Evolutionary conservation across 2,797 vertebrate species (phyloP).

Genomic region (Crotalus adamanteus): DNA sequence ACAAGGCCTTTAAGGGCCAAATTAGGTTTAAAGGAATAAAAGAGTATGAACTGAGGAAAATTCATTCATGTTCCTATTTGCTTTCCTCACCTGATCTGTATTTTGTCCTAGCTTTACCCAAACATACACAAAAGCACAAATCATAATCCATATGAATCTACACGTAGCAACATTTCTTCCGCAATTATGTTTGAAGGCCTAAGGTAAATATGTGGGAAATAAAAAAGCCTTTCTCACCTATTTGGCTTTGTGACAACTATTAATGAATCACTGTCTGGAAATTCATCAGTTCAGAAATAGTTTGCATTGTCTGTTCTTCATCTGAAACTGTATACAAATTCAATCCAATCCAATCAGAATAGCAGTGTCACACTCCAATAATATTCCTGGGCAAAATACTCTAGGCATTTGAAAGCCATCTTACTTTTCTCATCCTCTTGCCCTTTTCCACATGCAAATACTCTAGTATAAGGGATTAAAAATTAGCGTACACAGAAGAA

Average conservation of each 20-base stretch:
- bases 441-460: not conserved
- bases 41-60: not conserved
- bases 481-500: not conserved
- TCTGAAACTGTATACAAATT: not conserved
- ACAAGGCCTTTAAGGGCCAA: not conserved
- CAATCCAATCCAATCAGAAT: not conserved
- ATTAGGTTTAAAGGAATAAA: not conserved
- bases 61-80: not conserved
- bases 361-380: not conserved
- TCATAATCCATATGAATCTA: conserved; percentile 9
- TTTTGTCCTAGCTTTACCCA: not conserved
- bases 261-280: conserved; percentile 41
- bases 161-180: conserved; percentile 26
- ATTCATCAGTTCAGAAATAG: conserved; percentile 12
- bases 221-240: conserved; percentile 13
- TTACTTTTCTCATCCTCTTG: not conserved
- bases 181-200: conserved; percentile 24
- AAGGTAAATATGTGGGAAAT: conserved; percentile 19
- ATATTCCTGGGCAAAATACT: not conserved
- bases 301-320: conserved; percentile 15
- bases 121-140: not conserved
- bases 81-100: not conserved
- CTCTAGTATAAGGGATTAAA: not conserved
- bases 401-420: not conserved
- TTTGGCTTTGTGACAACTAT: conserved; percentile 31